Evolutionary conservation across 2,797 vertebrate genomes (phyloP), one percentile per base, ranked within the genome.

Genomic region (Amniataba percoides): DNA sequence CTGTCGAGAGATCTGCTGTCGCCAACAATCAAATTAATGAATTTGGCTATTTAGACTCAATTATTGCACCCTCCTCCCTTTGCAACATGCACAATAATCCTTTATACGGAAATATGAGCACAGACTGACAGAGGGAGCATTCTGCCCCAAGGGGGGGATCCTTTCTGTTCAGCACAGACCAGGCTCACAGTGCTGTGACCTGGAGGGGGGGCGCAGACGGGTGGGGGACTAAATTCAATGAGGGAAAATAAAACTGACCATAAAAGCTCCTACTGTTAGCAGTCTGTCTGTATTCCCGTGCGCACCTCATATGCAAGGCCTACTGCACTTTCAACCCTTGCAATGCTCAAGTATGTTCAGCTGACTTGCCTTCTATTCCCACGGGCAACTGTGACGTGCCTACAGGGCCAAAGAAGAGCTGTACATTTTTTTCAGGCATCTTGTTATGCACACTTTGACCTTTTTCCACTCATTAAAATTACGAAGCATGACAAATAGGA

Each of bases 21-120:
- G 84, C 88, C 91, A 93, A 94, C 90, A 91, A 94, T 94, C 91
- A 90, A 83, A 94, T 94, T 91, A 95, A 95, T 95, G 90, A 93
- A 94, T 95, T 91, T 89, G 87, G 87, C 86, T 85, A 90, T 94
- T 95, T 90, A 88, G 82, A 88, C 86, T 75, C 85, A 90, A 93
- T 93, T 93, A 90, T 84, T 84, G 80, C 72, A 45, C 16, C 71
- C 31, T 53, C 25, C 72, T 9, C 69, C 68, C 69, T 69, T 43
- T 86, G 66, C 74, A 87, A 78, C 76, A 78, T 34, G 67, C 78
- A 90, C 89, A 91, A 87, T 84, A 85, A 88, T 91, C 72, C 84
- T 88, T 90, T 90, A 91, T 93, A 86, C 48, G 59, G 74, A 92
- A 84, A 81, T 83, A 92, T 74, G 85, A 86, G 82, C 68, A 36